Evolutionary conservation across 2,888 invertebrate genomes (phyloP).

Genomic region (Acrobasis suavella): DNA sequence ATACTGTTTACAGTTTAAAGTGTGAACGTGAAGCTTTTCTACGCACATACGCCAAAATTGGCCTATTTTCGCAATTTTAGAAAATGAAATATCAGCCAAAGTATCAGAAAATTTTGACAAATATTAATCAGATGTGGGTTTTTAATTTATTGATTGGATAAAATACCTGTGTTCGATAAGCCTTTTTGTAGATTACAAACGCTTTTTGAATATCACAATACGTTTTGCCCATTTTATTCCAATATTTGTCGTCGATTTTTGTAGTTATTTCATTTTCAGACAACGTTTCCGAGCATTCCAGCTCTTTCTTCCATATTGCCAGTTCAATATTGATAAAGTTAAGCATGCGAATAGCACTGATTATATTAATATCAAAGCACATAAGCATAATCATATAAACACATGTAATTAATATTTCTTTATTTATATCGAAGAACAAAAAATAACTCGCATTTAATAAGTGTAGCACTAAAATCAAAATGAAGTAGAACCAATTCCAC

Average conservation of each 20-base stretch:
- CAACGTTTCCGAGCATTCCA: not conserved
- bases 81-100: too few relatives aligned
- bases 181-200: constrained; percentile 5
- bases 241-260: not conserved
- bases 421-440: not conserved
- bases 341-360: constrained; percentile 6
- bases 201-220: not conserved
- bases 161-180: constrained; percentile 8
- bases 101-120: too few relatives aligned
- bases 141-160: too few relatives aligned
- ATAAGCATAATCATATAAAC: not conserved
- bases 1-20: too few relatives aligned
- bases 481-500: constrained; percentile 10
- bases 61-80: too few relatives aligned
- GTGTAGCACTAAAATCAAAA: not conserved
- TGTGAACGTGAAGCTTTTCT: too few relatives aligned
- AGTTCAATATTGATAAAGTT: not conserved
- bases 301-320: not conserved
- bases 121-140: too few relatives aligned
- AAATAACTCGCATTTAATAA: not conserved
- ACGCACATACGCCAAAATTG: too few relatives aligned
- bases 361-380: constrained; percentile 2
- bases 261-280: not conserved
- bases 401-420: not conserved
- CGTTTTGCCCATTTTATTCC: not conserved